Percentiles rank a stretch among this genome's conserved stretches.
These are phyloP conservation scores for Poecilia picta DNA, from an alignment of 2,797 vertebrate genomes.

Conservation along the genomic window DNA sequence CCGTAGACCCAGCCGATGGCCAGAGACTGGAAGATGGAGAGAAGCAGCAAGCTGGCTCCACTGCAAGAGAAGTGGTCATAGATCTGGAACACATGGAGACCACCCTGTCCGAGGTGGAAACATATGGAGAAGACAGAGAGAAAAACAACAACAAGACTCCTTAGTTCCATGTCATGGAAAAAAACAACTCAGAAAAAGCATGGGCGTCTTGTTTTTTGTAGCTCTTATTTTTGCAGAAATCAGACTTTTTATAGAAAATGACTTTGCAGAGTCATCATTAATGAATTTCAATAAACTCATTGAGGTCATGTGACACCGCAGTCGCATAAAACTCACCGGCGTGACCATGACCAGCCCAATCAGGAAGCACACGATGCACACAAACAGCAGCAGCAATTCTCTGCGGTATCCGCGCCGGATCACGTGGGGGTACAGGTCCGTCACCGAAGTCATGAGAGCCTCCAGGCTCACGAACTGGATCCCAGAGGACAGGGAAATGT, in stretches of 20 bases:
- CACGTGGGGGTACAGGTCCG: constrained; percentile 87
- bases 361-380: constrained; percentile 85
- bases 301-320: not conserved
- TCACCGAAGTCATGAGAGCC: constrained; percentile 89
- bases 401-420: constrained; percentile 83
- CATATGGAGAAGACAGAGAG: not conserved
- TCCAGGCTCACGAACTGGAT: constrained; percentile 92
- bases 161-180: not conserved
- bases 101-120: constrained; percentile 77
- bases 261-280: not conserved
- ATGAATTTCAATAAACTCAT: not conserved
- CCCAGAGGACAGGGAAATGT: not conserved
- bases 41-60: constrained; percentile 87
- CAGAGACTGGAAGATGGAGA: constrained; percentile 88
- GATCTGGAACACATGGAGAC: constrained; percentile 94
- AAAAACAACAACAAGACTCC: not conserved
- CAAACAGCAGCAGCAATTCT: constrained; percentile 86
- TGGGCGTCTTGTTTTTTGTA: not conserved
- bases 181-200: not conserved
- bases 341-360: constrained; percentile 89
- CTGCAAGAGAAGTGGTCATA: constrained; percentile 93
- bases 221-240: not conserved
- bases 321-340: constrained; percentile 76
- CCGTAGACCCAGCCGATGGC: constrained; percentile 92
- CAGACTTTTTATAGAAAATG: not conserved